Base-by-base conservation (phyloP, 1,140 invertebrate species). In the silkworm (Bombyx mori) region DNA sequence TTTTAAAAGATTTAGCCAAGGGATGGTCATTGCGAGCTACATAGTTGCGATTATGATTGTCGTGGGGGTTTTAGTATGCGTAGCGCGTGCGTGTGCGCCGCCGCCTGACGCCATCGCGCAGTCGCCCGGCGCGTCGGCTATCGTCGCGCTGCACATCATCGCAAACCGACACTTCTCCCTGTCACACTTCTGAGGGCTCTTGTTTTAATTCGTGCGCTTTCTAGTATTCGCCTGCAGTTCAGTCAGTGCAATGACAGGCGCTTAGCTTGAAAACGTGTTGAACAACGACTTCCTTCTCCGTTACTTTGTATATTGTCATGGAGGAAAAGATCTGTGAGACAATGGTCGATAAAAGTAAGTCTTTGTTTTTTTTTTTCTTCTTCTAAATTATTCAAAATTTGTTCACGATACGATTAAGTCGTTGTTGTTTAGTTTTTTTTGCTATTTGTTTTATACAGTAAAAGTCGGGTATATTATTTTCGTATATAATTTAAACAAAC, bases 61-160 rank as follows among this genome's bases (percentile, higher is more conserved):
- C 66, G 72, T 68, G 71, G 70, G 62, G 77, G 56, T 76, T 76
- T 86, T 86, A 86, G 81, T 86, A 86, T 86, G 79, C 82, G 77
- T 69, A 73, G 70, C 70, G 80, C 79, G 81, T 84, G 75, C 81
- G 79, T 66, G 60, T 65, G 68, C 77, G 78, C 73, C 69, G 77
- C 72, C 77, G 62, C 58, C 58, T 79, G 82, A 85, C 82, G 81
- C 79, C 81, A 77, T 66, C 62, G 68, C 62, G 54, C 51, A 65
- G 62, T 60, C 54, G 57, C 60, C 59, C 52, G 54, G 57, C 58
- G 63, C 63, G 60, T 45, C 60, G 60, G 44, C 60, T 72, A 60
- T 52, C 65, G 60, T 62, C 53, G 53, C 44, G 44, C 12, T 53
- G 52, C 52, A 56, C 61, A 62, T 58, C 46, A 59, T 65, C 66